phyloP scores from a whole-genome alignment of 2,113 vertebrate genomes.

The Menidia beryllina region DNA sequence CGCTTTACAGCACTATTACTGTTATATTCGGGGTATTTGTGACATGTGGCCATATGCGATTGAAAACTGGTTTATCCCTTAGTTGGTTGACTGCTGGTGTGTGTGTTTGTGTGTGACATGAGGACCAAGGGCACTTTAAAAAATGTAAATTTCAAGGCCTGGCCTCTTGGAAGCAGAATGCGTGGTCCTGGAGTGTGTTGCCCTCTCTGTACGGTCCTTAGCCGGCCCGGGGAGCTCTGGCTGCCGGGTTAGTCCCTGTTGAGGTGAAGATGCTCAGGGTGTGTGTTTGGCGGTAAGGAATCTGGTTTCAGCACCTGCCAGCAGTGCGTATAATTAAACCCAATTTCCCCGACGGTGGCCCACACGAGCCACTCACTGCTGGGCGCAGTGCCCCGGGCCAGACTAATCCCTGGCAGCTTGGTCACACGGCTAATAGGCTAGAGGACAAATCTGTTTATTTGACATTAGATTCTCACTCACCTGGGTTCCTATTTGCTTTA shows the following conservation, averaged over 20 bases:
- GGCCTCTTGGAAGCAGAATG: background rate
- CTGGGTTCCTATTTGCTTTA: constrained; percentile 49
- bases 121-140: background rate
- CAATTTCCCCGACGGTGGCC: constrained; percentile 57
- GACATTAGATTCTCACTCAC: constrained; percentile 57
- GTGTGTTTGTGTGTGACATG: too few species aligned
- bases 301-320: constrained; percentile 52
- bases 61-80: too few species aligned
- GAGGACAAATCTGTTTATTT: constrained; percentile 73
- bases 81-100: too few species aligned
- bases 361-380: constrained; percentile 61
- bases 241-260: constrained; percentile 22
- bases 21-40: too few species aligned
- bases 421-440: constrained; percentile 65
- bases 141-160: background rate
- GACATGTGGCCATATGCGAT: too few species aligned
- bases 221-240: constrained; percentile 18
- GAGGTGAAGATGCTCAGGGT: constrained; percentile 33
- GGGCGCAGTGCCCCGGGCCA: constrained; percentile 53
- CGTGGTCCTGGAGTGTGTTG: background rate
- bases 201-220: constrained; percentile 14
- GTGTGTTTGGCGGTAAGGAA: constrained; percentile 47
- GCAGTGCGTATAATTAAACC: constrained; percentile 60
- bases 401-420: constrained; percentile 64
- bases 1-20: too few species aligned